A percentile compares a stretch with the other conserved stretches of the same genome.
These are phyloP conservation scores for Melanostoma scalare DNA, from an alignment of 2,888 invertebrate species.

Conservation along the genomic window DNA sequence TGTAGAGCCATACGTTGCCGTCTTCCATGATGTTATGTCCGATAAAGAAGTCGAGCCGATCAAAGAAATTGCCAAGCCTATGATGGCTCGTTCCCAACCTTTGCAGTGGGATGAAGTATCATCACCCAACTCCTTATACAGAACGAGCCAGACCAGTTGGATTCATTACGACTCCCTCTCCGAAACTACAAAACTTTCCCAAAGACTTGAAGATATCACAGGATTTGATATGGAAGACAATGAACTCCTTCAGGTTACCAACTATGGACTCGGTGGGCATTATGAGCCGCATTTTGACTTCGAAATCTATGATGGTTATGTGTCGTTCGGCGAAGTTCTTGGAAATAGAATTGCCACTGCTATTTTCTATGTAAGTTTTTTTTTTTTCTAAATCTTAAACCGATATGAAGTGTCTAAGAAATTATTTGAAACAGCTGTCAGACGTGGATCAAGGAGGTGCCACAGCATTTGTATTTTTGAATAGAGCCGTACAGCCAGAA, in stretches of 20 bases:
- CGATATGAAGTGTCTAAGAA: no score
- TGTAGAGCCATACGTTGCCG: constrained; percentile 83
- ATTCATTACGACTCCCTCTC: constrained; percentile 77
- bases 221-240: constrained; percentile 84
- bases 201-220: constrained; percentile 84
- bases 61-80: constrained; percentile 83
- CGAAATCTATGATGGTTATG: constrained; percentile 84
- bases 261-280: constrained; percentile 88
- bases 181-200: constrained; percentile 81
- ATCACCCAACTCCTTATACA: constrained; percentile 87
- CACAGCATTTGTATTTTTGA: constrained; percentile 96
- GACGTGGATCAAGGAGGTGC: constrained; percentile 99
- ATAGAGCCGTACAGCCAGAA: constrained; percentile 91
- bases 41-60: constrained; percentile 83
- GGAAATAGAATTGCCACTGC: constrained; percentile 99
- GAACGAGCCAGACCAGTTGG: constrained; percentile 86
- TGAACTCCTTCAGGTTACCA: constrained; percentile 86
- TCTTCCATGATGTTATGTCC: constrained; percentile 84
- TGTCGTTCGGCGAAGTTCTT: constrained; percentile 25
- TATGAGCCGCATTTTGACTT: constrained; percentile 86
- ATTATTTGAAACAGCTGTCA: constrained; percentile 93
- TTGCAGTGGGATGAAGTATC: constrained; percentile 94
- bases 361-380: constrained; percentile 93
- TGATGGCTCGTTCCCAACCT: constrained; percentile 83
- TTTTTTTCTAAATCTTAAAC: neutral